A percentile compares a stretch with the other conserved stretches of the same genome.
These are phyloP conservation scores for Diglossa cyanea DNA, from an alignment of 2,797 vertebrate species.

Conservation along the genomic window DNA sequence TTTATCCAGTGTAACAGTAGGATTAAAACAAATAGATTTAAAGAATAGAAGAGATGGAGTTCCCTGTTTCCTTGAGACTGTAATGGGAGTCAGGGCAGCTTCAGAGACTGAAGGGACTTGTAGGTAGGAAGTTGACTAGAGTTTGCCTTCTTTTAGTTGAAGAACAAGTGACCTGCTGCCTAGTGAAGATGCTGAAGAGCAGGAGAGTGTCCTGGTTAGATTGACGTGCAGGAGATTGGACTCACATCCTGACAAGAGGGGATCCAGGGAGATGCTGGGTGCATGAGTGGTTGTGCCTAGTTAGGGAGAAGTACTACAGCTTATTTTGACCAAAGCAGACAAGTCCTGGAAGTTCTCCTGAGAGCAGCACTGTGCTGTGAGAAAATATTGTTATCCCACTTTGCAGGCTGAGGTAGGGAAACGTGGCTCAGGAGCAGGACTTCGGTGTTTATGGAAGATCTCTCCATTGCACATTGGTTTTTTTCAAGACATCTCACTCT, in stretches of 20 bases:
- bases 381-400: neutral
- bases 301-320: neutral
- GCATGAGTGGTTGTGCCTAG: neutral
- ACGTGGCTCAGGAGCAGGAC: rapidly evolving
- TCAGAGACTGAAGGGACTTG: neutral
- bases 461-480: neutral
- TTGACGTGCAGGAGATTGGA: neutral
- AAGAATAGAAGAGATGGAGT: neutral
- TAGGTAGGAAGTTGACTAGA: neutral
- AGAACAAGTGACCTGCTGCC: neutral
- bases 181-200: neutral
- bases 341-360: neutral
- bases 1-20: neutral
- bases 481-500: neutral
- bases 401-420: neutral
- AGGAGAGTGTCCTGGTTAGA: neutral
- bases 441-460: neutral
- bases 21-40: neutral
- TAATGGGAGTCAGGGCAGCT: neutral
- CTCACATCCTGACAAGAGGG: neutral
- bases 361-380: neutral
- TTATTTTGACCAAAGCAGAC: neutral
- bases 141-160: neutral
- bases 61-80: neutral
- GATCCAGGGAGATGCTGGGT: neutral